Evolutionary conservation across 2,797 vertebrate species (phyloP), one percentile per base, ranked within the genome.

Genomic region (Halcyon leucocephala): DNA sequence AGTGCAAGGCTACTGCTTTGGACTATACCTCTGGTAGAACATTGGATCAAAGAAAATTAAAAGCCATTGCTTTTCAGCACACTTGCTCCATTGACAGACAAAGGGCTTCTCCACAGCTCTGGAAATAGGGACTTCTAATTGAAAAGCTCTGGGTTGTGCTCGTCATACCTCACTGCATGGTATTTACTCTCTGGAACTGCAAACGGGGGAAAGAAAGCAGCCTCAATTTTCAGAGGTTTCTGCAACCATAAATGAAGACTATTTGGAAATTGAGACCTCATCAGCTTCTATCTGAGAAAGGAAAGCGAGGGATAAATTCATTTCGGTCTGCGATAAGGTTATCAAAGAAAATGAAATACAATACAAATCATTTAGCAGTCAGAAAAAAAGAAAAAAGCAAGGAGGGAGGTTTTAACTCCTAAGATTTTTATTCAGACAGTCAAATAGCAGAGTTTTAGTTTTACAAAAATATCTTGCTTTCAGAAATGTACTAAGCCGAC

Each of bases 181-280:
- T 39, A 39, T 79, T 72, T 46, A 31, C 48, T 31, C 15, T 52
- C 57, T 54, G 28, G 18, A 49, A 31, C 71, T 77, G 61, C 66
- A 77, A 31, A 64, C 0, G 2, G 6, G 19, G 48, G 13, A 84
- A 79, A 24, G 25, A 90, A 94, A 90, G 26, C 46, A 79, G 62
- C 12, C 57, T 70, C 73, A 19, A 3, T 95, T 86, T 89, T 67
- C 83, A 92, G 62, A 93, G 48, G 13, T 48, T 92, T 90, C 78
- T 73, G 35, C 25, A 62, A 42, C 80, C 79, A 66, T 69, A 83
- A 94, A 9, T 72, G 70, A 86, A 81, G 35, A 3, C 58, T 81
- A 7, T 72, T 71, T 62, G 42, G 66, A 79, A 96, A 92, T 20
- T 70, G 51, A 90, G 78, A 84, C 81, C 48, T 96, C 66, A 82